Evolutionary conservation across 2,113 vertebrate species (phyloP).

Genomic region (Myrmecobius fasciatus): DNA sequence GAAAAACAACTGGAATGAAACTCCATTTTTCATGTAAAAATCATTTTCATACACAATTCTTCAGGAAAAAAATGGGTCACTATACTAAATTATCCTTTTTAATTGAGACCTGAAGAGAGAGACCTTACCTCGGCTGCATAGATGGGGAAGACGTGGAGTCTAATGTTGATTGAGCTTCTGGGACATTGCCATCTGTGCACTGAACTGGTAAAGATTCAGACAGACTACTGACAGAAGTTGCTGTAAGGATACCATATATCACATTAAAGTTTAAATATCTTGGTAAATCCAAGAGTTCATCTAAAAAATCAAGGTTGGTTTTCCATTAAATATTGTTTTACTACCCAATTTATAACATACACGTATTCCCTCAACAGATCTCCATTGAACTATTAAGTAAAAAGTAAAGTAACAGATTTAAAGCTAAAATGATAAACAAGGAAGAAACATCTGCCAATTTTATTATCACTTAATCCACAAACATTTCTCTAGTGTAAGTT

Average conservation of each 20-base stretch:
- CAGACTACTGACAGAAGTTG: slow-evolving; percentile 86
- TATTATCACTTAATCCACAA: not conserved
- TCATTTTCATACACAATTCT: not conserved
- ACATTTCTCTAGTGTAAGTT: not conserved
- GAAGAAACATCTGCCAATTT: not conserved
- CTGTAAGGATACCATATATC: slow-evolving; percentile 76
- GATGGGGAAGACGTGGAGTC: slow-evolving; percentile 80
- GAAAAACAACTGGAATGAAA: not conserved
- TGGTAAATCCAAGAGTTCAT: not conserved
- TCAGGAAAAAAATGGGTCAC: not conserved
- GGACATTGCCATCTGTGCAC: slow-evolving; percentile 82
- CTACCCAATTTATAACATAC: not conserved
- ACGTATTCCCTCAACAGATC: not conserved
- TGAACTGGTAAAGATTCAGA: slow-evolving; percentile 86
- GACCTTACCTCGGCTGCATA: slow-evolving; percentile 85
- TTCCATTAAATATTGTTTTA: not conserved
- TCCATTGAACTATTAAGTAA: not conserved
- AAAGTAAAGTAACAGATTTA: not conserved
- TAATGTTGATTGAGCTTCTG: slow-evolving; percentile 80
- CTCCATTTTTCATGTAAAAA: not conserved
- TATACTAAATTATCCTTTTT: too few species aligned
- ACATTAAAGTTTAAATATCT: slow-evolving; percentile 1
- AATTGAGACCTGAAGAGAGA: not conserved
- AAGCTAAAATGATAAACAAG: not conserved
- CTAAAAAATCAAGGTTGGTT: slow-evolving; percentile 7